Evolutionary conservation across 2,113 vertebrate genomes (phyloP), one percentile per base, ranked within the genome.

Genomic region (Abramis brama): DNA sequence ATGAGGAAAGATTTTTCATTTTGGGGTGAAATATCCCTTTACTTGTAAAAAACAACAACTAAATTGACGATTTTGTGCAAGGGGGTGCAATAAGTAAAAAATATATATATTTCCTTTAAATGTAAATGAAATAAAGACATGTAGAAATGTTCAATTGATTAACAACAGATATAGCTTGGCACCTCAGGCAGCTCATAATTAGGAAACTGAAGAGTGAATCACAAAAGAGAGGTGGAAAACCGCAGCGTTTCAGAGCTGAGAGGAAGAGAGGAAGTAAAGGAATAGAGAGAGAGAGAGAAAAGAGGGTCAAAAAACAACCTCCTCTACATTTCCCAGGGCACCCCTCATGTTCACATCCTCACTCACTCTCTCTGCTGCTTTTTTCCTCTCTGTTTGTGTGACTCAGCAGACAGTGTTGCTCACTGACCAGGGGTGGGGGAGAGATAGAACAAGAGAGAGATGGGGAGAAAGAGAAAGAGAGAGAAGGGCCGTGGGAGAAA

Each of bases 391-490:
- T 70, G 39, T 82, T 82, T 82, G 62, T 82, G 80, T 77, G 75
- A 82, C 80, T 82, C 80, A 82, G 80, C 80, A 82, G 80, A 82
- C 80, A 82, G 80, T 83, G 47, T 59, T 83, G 68, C 82, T 83
- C 66, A 33, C 50, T 84, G 60, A 47, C 66, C 33, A 50, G 7
- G 17, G 62, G 21, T 43, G 45, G 57, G 33, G 50, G 19, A 84
- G 70, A 75, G 21, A 75, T 5, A 39, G 68, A 71, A 43, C 0
- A 27, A 66, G 64, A 66, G 19, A 77, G 19, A 77, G 25, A 52
- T 9, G 52, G 59, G 45, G 4, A 74, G 74, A 55, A 11, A 66
- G 57, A 71, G 74, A 55, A 10, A 64, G 57, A 71, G 10, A 62
- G 13, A 70, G 52, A 84, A 83, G 83, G 36, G 80, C 45, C 84